These are phyloP conservation scores for Epinephelus moara DNA, from an alignment of 2,113 vertebrate genomes.

Conservation along the genomic window DNA sequence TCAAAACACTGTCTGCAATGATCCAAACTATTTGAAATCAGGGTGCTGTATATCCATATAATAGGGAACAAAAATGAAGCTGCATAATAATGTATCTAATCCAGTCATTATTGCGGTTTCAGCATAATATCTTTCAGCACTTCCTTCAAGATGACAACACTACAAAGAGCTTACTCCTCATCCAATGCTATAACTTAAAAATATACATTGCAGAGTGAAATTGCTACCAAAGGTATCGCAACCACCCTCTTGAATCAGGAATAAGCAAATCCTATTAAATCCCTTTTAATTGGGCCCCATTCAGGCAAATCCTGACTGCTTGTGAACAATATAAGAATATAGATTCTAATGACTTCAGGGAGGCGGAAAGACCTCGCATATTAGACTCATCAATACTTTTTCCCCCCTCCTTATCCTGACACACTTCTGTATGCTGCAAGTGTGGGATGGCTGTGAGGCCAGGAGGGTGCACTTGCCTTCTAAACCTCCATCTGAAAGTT, in stretches of 20 bases:
- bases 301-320: conserved; percentile 73
- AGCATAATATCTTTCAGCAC: conserved; percentile 15
- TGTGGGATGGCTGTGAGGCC: conserved; percentile 26
- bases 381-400: conserved; percentile 62
- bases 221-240: conserved; percentile 58
- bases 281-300: conserved; percentile 72
- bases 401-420: conserved; percentile 9
- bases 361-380: conserved; percentile 52
- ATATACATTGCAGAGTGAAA: conserved; percentile 60
- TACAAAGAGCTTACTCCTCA: conserved; percentile 53
- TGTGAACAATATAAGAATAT: conserved; percentile 73
- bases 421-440: conserved; percentile 24
- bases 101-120: conserved; percentile 41
- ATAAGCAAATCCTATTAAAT: conserved; percentile 76
- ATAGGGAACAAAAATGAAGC: conserved; percentile 46
- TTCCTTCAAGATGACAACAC: conserved; percentile 51
- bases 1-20: conserved; percentile 7
- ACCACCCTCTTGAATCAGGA: conserved; percentile 53
- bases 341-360: conserved; percentile 60
- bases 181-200: conserved; percentile 49
- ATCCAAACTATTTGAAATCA: conserved; percentile 26
- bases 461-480: conserved; percentile 38
- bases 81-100: conserved; percentile 39
- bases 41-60: conserved; percentile 7
- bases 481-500: conserved; percentile 42